Percentiles rank a stretch among this genome's conserved stretches.
Conservation (phyloP, 2,113 vertebrate genomes). For the Gorilla gorilla region DNA sequence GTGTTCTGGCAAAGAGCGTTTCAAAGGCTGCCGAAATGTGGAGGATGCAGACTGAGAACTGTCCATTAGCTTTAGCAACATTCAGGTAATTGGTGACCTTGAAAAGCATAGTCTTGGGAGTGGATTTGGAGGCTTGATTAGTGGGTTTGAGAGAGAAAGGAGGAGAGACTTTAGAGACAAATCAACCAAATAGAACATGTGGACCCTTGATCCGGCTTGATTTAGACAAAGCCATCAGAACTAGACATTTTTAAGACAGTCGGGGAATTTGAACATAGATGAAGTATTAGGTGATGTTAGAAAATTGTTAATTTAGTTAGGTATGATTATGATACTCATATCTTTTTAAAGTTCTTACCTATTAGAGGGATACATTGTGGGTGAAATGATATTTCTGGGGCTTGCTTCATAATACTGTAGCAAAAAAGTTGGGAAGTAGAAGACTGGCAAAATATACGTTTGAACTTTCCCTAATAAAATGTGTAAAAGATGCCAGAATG, state of each 20-base stretch:
- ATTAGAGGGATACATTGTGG: background rate
- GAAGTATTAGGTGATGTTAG: background rate
- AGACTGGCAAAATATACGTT: background rate
- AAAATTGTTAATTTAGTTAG: constrained; percentile 35
- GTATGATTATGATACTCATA: background rate
- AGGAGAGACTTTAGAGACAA: background rate
- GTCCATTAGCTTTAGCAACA: background rate
- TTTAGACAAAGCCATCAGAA: background rate
- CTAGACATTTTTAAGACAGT: constrained; percentile 34
- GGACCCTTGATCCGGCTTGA: background rate
- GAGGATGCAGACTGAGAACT: background rate
- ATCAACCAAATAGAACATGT: background rate
- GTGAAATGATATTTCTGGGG: constrained; percentile 1
- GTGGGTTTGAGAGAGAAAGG: background rate
- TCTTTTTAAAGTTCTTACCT: constrained; percentile 19
- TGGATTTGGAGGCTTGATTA: background rate
- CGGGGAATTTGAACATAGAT: background rate
- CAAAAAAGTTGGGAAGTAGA: background rate
- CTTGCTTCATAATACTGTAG: constrained; percentile 21
- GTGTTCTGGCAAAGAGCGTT: background rate
- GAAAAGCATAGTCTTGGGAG: background rate
- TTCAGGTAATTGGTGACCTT: background rate
- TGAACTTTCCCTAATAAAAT: constrained; percentile 3
- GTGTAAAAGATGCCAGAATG: background rate
- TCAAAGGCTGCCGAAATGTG: background rate